Conservation (phyloP, 1,140 invertebrate genomes). For the Leptinotarsa defecta region DNA sequence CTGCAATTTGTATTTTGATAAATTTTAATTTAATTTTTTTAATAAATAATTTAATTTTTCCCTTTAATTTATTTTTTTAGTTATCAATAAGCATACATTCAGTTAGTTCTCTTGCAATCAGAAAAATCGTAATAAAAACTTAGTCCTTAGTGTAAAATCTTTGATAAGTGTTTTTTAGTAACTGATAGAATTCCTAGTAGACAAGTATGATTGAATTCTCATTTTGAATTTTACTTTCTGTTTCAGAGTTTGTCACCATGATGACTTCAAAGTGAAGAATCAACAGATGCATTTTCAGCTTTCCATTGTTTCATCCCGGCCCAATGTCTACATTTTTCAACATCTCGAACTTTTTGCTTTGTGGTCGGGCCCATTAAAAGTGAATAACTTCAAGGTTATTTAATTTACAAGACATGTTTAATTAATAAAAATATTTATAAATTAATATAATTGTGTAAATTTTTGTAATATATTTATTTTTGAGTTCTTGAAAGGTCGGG, state of each 20-base stretch:
- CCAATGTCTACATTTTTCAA: slow-evolving; percentile 52
- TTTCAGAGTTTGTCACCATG: slow-evolving; percentile 97
- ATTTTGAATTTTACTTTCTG: slow-evolving; percentile 51
- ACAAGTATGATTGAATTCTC: not conserved
- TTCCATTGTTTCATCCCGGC: slow-evolving; percentile 59
- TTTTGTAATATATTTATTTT: slow-evolving; percentile 57
- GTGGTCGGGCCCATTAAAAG: slow-evolving; percentile 53
- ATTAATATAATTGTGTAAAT: slow-evolving; percentile 57
- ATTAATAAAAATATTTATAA: slow-evolving; percentile 54
- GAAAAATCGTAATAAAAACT: no score
- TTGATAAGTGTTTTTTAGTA: no score
- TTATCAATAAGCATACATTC: no score
- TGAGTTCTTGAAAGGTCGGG: slow-evolving; percentile 29
- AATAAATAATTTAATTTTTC: no score
- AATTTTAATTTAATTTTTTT: no score
- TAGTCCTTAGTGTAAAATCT: no score
- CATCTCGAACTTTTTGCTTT: slow-evolving; percentile 52
- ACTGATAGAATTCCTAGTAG: not conserved
- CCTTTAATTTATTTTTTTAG: no score
- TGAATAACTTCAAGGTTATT: slow-evolving; percentile 54
- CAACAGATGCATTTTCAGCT: slow-evolving; percentile 59
- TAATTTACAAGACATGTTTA: slow-evolving; percentile 54
- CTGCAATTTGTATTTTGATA: no score
- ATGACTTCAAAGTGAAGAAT: slow-evolving; percentile 95
- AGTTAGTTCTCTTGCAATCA: no score